A percentile compares a stretch with the other conserved stretches of the same genome.
Conservation (phyloP, 2,797 vertebrate species). For the Pipistrellus pipistrellus region DNA sequence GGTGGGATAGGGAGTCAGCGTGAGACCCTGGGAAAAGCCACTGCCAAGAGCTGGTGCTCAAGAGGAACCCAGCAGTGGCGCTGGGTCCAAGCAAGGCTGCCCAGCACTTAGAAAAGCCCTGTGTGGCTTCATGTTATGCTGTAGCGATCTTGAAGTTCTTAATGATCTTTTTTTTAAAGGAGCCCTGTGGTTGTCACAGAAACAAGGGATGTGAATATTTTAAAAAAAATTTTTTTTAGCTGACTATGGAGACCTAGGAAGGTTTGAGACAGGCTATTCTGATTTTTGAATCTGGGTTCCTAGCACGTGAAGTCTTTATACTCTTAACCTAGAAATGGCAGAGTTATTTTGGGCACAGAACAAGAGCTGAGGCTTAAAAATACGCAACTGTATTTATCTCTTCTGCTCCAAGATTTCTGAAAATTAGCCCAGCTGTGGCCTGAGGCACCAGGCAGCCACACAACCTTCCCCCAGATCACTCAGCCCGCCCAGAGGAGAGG, state of each 20-base stretch:
- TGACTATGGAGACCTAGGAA: conserved; percentile 21
- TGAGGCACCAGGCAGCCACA: conserved; percentile 54
- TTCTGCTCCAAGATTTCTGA: conserved; percentile 81
- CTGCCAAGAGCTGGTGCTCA: background rate
- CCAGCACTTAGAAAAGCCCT: background rate
- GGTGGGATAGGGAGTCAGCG: background rate
- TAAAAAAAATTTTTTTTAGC: background rate
- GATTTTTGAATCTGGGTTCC: conserved; percentile 72
- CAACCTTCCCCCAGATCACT: conserved; percentile 64
- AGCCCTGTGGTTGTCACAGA: background rate
- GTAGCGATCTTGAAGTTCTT: conserved; percentile 40
- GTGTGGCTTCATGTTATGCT: background rate
- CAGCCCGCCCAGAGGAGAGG: background rate
- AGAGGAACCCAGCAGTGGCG: background rate
- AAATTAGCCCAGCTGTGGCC: conserved; percentile 84
- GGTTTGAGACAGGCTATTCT: conserved; percentile 57
- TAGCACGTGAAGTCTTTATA: conserved; percentile 78
- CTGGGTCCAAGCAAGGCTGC: background rate
- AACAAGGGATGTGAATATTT: conserved; percentile 29
- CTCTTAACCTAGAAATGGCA: conserved; percentile 83
- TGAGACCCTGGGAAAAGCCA: background rate
- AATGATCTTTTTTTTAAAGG: conserved; percentile 25
- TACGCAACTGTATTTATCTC: conserved; percentile 81
- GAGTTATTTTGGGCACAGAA: conserved; percentile 84
- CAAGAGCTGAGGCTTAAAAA: conserved; percentile 82